These are phyloP conservation scores for Ernsta delagoae DNA, from an alignment of 2,888 invertebrate genomes.

Conservation along the genomic window DNA sequence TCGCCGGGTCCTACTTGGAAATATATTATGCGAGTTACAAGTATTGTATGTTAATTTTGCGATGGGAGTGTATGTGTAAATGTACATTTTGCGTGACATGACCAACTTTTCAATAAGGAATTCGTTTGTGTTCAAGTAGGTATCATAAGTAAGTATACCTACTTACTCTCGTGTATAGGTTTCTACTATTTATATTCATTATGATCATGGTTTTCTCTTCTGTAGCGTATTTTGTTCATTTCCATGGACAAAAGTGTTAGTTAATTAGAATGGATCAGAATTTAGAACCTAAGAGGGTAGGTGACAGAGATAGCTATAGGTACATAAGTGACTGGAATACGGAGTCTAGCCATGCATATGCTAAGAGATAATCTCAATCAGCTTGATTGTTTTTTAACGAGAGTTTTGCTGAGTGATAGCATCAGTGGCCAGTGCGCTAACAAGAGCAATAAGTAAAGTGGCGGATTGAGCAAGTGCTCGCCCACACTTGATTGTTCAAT, in stretches of 20 bases:
- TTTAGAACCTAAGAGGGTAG: no score
- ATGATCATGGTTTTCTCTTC: no score
- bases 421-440: constrained; percentile 50
- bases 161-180: not conserved
- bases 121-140: constrained; percentile 14
- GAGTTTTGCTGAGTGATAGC: constrained; percentile 57
- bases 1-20: constrained; percentile 44
- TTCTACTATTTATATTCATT: no score
- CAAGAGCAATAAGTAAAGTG: constrained; percentile 66
- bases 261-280: no score
- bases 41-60: constrained; percentile 52
- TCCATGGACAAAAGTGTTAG: no score
- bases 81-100: constrained; percentile 44
- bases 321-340: no score
- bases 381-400: constrained; percentile 44
- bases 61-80: constrained; percentile 39
- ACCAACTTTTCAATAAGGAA: constrained; percentile 44
- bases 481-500: constrained; percentile 71
- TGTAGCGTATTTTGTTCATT: no score
- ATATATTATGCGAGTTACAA: constrained; percentile 47
- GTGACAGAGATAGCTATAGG: no score
- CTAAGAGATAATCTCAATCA: constrained; percentile 35
- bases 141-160: not conserved
- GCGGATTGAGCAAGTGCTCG: constrained; percentile 53
- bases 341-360: constrained; percentile 3